Conservation (phyloP, 2,888 invertebrate genomes). For the Idaea aversata region DNA sequence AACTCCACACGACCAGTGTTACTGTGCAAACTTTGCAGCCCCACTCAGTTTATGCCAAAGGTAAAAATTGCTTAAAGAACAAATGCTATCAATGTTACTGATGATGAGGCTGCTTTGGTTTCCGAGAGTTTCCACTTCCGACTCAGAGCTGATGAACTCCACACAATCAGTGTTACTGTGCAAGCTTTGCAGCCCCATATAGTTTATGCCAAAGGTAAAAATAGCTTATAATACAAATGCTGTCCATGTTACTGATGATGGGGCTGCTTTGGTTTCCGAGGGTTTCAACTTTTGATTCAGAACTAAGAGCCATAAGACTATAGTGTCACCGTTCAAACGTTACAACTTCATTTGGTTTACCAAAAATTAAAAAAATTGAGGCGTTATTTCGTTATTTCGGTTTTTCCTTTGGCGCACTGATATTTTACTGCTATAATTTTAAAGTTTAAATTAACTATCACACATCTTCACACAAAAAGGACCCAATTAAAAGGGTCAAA, state of each 20-base stretch:
- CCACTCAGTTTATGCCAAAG: slow-evolving; percentile 84
- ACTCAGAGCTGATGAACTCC: slow-evolving; percentile 82
- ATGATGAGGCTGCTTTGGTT: slow-evolving; percentile 82
- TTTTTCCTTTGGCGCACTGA: too few relatives aligned
- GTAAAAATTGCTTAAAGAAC: slow-evolving; percentile 78
- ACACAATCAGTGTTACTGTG: slow-evolving; percentile 85
- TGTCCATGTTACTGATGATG: slow-evolving; percentile 75
- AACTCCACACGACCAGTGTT: slow-evolving; percentile 85
- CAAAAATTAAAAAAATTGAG: too few relatives aligned
- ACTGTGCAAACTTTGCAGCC: slow-evolving; percentile 84
- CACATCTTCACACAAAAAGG: too few relatives aligned
- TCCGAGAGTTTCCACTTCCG: slow-evolving; percentile 91
- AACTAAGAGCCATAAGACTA: slow-evolving; percentile 84
- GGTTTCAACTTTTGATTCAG: slow-evolving; percentile 88
- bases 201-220: slow-evolving; percentile 83
- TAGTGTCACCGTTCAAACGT: slow-evolving; percentile 84
- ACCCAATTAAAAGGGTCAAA: too few relatives aligned
- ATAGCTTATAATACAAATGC: background rate
- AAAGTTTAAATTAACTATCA: too few relatives aligned
- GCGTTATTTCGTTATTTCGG: too few relatives aligned
- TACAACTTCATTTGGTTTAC: slow-evolving; percentile 84
- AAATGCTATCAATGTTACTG: slow-evolving; percentile 74
- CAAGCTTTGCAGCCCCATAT: slow-evolving; percentile 84
- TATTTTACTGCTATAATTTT: too few relatives aligned
- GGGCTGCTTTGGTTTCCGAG: slow-evolving; percentile 85